These are phyloP conservation scores for Hylaea fasciaria DNA, from an alignment of 2,888 invertebrate species.

Conservation along the genomic window DNA sequence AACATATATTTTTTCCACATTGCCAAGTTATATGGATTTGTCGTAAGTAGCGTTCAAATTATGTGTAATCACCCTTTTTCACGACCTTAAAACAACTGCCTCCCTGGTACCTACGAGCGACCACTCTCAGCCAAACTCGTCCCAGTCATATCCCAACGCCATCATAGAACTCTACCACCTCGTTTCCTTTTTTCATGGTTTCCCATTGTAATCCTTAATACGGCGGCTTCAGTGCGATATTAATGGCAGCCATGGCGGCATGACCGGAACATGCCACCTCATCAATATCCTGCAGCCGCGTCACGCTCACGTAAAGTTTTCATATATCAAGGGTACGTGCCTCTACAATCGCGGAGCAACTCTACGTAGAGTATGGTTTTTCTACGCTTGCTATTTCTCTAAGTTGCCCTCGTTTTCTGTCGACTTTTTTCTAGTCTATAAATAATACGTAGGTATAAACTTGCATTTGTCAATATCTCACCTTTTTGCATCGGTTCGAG, in stretches of 20 bases:
- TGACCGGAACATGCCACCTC: slow-evolving; percentile 30
- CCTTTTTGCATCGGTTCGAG: too few relatives aligned
- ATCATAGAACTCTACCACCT: slow-evolving; percentile 22
- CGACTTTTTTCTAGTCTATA: neutral
- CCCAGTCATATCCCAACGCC: slow-evolving; percentile 6
- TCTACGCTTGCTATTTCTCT: neutral
- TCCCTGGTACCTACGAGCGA: neutral
- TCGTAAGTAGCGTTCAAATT: too few relatives aligned
- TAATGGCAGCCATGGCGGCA: slow-evolving; percentile 32
- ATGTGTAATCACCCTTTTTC: too few relatives aligned
- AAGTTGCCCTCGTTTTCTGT: neutral
- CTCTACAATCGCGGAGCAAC: neutral
- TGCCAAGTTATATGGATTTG: too few relatives aligned
- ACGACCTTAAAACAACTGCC: too few relatives aligned
- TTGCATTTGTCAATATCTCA: too few relatives aligned
- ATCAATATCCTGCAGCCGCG: slow-evolving; percentile 34
- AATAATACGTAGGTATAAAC: too few relatives aligned
- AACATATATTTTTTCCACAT: too few relatives aligned
- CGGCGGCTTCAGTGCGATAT: slow-evolving; percentile 25
- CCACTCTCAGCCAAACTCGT: neutral
- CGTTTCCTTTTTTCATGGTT: slow-evolving; percentile 32
- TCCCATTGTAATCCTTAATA: slow-evolving; percentile 27
- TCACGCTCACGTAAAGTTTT: slow-evolving; percentile 23
- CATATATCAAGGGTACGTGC: slow-evolving; percentile 27
- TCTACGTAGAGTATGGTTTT: neutral